phyloP scores from a whole-genome alignment of 2,888 invertebrate species.

The Trichopoda pennipes region DNA sequence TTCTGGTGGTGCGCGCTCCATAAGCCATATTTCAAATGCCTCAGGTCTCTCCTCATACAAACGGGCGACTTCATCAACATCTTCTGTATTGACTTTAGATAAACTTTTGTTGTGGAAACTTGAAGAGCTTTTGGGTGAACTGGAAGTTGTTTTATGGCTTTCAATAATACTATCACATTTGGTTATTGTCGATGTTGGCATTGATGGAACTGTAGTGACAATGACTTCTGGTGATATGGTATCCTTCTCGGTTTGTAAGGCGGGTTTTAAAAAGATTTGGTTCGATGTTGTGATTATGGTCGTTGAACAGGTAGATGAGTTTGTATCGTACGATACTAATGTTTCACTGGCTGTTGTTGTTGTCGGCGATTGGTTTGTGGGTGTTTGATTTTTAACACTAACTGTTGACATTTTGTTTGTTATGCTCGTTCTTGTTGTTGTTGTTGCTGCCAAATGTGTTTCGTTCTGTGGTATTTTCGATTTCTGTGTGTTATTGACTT shows the following conservation, averaged over 20 bases:
- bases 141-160: constrained; percentile 17
- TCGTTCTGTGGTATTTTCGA: constrained; percentile 27
- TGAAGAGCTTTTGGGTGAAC: constrained; percentile 27
- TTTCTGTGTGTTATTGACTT: constrained; percentile 38
- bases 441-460: constrained; percentile 35
- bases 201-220: constrained; percentile 34
- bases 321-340: constrained; percentile 35
- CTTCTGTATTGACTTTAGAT: constrained; percentile 73
- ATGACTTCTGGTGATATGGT: constrained; percentile 47
- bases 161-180: constrained; percentile 28
- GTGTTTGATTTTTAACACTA: constrained; percentile 64
- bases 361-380: constrained; percentile 71
- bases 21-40: constrained; percentile 88
- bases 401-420: constrained; percentile 53
- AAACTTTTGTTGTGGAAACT: constrained; percentile 13
- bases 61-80: constrained; percentile 80
- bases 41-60: constrained; percentile 85
- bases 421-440: constrained; percentile 22
- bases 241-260: constrained; percentile 45
- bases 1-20: constrained; percentile 87
- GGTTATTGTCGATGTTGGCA: constrained; percentile 46
- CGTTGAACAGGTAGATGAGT: constrained; percentile 37
- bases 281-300: constrained; percentile 40
- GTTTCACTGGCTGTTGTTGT: constrained; percentile 60
- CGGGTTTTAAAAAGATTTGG: constrained; percentile 52